Evolutionary conservation across 2,797 vertebrate species (phyloP).

Genomic region (Phylloscopus collybita): DNA sequence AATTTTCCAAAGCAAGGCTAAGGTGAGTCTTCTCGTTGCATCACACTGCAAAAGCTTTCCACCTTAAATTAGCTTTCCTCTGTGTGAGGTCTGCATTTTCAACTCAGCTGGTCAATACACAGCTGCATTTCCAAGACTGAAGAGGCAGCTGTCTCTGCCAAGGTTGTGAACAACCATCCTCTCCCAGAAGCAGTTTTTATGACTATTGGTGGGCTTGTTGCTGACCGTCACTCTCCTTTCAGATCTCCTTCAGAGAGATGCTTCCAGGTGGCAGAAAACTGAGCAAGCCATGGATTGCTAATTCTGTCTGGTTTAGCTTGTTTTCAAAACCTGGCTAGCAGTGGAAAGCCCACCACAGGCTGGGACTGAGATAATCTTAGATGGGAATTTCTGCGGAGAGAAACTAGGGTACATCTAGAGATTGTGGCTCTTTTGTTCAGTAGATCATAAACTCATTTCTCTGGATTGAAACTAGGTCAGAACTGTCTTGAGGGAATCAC

Average conservation of each 20-base stretch:
- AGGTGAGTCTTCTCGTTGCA: constrained; percentile 17
- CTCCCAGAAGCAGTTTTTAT: not conserved
- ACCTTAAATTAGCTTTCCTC: not conserved
- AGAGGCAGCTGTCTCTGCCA: not conserved
- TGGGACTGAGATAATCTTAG: not conserved
- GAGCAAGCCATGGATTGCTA: not conserved
- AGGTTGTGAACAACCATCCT: not conserved
- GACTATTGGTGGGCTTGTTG: not conserved
- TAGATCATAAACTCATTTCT: not conserved
- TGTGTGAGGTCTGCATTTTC: not conserved
- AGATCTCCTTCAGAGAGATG: not conserved
- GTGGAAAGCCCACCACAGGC: not conserved
- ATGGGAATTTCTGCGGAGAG: not conserved
- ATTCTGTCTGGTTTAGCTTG: not conserved
- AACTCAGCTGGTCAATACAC: not conserved
- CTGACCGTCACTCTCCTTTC: not conserved
- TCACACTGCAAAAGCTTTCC: not conserved
- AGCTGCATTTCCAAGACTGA: not conserved
- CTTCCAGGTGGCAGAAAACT: not conserved
- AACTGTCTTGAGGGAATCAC: not conserved
- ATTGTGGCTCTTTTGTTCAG: not conserved
- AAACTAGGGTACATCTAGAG: not conserved
- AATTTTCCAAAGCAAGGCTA: constrained; percentile 49
- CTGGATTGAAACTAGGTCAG: not conserved
- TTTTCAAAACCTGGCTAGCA: not conserved